Evolutionary conservation across 2,797 vertebrate genomes (phyloP).

Genomic region (Nyctalus aviator): DNA sequence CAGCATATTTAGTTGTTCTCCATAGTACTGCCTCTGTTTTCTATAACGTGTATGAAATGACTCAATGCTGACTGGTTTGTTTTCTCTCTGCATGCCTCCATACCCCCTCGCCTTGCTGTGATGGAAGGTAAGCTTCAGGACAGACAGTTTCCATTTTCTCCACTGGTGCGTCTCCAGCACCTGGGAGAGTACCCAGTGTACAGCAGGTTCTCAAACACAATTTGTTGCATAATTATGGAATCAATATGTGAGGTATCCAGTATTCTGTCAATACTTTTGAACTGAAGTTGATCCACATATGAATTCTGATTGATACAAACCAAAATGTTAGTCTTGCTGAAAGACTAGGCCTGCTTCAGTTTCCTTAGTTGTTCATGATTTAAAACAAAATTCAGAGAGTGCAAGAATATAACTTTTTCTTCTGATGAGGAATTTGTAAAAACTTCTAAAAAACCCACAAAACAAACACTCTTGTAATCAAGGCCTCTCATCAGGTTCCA

Average conservation of each 20-base stretch:
- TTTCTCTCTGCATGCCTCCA: not conserved
- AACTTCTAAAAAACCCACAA: not conserved
- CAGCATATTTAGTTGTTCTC: not conserved
- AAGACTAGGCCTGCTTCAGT: not conserved
- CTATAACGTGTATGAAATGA: not conserved
- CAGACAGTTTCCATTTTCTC: not conserved
- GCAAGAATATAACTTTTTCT: not conserved
- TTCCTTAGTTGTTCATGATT: not conserved
- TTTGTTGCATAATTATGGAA: not conserved
- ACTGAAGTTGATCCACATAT: not conserved
- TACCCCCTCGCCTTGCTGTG: accelerated
- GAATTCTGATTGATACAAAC: not conserved
- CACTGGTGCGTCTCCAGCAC: not conserved
- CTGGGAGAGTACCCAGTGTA: not conserved
- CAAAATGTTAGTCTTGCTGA: not conserved
- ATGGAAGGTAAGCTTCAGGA: not conserved
- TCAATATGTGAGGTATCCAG: not conserved
- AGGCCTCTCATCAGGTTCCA: constrained; percentile 70
- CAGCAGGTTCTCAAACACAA: not conserved
- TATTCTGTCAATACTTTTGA: not conserved
- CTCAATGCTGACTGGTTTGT: not conserved
- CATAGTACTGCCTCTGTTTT: not conserved
- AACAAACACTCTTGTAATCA: constrained; percentile 61
- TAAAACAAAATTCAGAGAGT: not conserved
- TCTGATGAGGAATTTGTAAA: not conserved